Evolutionary conservation across 1,140 invertebrate genomes (phyloP), one percentile per base, ranked within the genome.

Genomic region (Centruroides sculpturatus): DNA sequence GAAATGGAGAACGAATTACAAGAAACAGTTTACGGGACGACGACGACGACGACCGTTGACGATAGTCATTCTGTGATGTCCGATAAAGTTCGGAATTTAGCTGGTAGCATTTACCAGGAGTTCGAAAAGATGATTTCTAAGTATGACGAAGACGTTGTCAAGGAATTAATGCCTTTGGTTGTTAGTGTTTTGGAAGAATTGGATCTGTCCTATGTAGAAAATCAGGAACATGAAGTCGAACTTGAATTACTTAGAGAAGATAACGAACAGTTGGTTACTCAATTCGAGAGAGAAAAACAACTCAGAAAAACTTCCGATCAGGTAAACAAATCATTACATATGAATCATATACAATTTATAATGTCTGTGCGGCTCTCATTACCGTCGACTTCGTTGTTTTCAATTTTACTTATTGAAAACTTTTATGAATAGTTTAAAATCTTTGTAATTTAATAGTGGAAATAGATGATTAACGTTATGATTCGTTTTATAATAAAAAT

Each of bases 261-360:
- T 72, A 99, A 99, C 73, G 96, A 99, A 75, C 96, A 99, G 74
- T 80, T 99, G 57, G 86, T 98, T 47, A 98, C 92, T 12, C 96
- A 99, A 71, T 99, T 98, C 79, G 96, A 99, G 77, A 81, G 96
- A 64, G 96, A 99, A 76, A 99, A 99, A 74, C 87, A 92, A 67
- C 83, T 93, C 13, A 79, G 94, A 68, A 98, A 97, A 78, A 83
- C 84, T 68, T 81, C 92, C 7, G 94, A 99, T 77, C 64, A 65
- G 64, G 64, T 65, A 60, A 47, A 35, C 13, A 53, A 53, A 53
- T 53, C 23, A 23, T 23, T 23, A 23, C 23, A 2, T 23, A 23
- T 23, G 23, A 23, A 23, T 23, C 23, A 23, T 23, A 23, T 23
- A 23, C 23, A 23, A 23, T 23, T 23, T 23, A 23, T 23, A 23